Evolutionary conservation across 1,140 invertebrate species (phyloP).

Genomic region (Mya arenaria): DNA sequence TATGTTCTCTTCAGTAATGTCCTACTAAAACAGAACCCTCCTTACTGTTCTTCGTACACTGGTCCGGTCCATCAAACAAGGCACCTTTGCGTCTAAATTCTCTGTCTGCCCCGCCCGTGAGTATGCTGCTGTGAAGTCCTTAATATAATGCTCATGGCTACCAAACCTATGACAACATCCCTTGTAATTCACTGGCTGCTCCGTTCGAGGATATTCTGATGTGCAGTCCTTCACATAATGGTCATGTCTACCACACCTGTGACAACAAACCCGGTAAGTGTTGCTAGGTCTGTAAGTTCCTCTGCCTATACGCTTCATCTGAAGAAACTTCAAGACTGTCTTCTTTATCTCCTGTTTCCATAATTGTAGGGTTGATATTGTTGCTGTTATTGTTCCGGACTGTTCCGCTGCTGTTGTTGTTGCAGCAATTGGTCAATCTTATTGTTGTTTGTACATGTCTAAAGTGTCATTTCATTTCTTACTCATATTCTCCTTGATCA

Average conservation of each 20-base stretch:
- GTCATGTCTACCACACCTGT: not conserved
- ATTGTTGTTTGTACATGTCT: not conserved
- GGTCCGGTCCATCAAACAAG: not conserved
- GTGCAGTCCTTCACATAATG: conserved; percentile 1
- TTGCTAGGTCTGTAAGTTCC: not conserved
- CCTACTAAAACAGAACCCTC: conserved; percentile 3
- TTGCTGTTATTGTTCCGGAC: not conserved
- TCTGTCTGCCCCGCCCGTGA: not conserved
- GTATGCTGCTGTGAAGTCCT: not conserved
- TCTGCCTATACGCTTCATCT: not conserved
- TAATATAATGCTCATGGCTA: no score
- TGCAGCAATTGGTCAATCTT: not conserved
- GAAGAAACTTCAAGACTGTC: not conserved
- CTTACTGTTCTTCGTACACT: not conserved
- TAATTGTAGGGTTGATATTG: not conserved
- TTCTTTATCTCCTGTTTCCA: conserved; percentile 8
- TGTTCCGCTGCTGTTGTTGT: not conserved
- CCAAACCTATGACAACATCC: no score
- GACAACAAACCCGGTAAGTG: not conserved
- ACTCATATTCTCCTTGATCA: no score
- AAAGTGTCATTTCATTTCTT: not conserved
- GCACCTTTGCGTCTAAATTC: conserved; percentile 9
- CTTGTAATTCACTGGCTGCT: not conserved
- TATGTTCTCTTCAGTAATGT: not conserved
- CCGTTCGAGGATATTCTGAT: not conserved